These are phyloP conservation scores for Ataeniobius toweri DNA, from an alignment of 2,797 vertebrate species.

Conservation along the genomic window DNA sequence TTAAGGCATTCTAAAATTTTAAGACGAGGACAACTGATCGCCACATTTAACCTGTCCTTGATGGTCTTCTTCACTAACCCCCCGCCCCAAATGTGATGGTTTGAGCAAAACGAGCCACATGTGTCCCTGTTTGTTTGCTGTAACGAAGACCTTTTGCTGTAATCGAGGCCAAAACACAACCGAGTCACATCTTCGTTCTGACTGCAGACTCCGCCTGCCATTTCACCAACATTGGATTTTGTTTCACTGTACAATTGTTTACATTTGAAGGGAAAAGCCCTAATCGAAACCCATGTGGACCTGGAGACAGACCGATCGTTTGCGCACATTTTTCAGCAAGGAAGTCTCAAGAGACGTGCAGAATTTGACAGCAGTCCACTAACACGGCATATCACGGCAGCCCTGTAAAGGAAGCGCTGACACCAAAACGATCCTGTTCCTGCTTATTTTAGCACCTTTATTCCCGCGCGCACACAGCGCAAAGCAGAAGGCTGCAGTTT, in stretches of 20 bases:
- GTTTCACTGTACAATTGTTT: slow-evolving; percentile 18
- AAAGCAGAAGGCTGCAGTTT: slow-evolving; percentile 1
- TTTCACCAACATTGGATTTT: neutral
- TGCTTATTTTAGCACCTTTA: slow-evolving; percentile 3
- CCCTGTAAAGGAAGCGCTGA: neutral
- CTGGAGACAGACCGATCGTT: slow-evolving; percentile 13
- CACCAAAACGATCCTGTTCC: neutral
- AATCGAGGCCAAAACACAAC: slow-evolving; percentile 5
- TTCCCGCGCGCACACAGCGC: neutral
- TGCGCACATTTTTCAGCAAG: slow-evolving; percentile 8
- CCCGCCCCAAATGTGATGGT: neutral
- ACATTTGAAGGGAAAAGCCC: slow-evolving; percentile 16
- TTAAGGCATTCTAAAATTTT: slow-evolving; percentile 3
- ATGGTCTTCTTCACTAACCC: neutral
- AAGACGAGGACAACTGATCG: slow-evolving; percentile 13
- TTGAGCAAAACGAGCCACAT: slow-evolving; percentile 4
- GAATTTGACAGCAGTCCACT: slow-evolving; percentile 17
- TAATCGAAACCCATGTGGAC: slow-evolving; percentile 10
- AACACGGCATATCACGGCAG: neutral
- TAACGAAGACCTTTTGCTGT: neutral
- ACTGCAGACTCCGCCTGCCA: slow-evolving; percentile 1
- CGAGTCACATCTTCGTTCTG: neutral
- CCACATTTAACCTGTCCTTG: neutral
- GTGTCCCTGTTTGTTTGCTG: slow-evolving; percentile 17
- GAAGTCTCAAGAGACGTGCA: slow-evolving; percentile 23